phyloP scores from a whole-genome alignment of 2,888 invertebrate genomes.

The Dicycla oo region DNA sequence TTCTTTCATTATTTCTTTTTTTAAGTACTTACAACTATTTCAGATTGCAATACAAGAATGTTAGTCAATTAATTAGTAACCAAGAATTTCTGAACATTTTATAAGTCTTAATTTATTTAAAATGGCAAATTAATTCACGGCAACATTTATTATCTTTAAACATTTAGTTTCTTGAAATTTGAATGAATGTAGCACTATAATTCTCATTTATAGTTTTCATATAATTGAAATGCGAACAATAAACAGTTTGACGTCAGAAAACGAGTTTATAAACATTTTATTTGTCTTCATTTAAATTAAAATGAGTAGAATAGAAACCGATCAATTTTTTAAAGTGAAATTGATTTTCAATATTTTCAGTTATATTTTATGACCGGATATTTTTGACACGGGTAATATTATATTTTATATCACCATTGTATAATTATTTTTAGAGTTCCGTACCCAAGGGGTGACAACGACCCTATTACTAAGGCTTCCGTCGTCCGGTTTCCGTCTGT shows the following conservation, averaged over 20 bases:
- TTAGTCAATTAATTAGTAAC: slow-evolving; percentile 55
- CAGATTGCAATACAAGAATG: slow-evolving; percentile 39
- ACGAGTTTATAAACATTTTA: slow-evolving; percentile 30
- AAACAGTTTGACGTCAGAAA: slow-evolving; percentile 17
- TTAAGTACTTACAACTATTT: slow-evolving; percentile 27
- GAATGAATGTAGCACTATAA: slow-evolving; percentile 18
- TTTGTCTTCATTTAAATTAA: slow-evolving; percentile 25
- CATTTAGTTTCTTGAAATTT: slow-evolving; percentile 25
- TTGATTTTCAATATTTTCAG: slow-evolving; percentile 17
- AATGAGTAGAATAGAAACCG: slow-evolving; percentile 15
- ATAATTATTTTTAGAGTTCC: too few relatives aligned
- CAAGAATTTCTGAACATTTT: slow-evolving; percentile 40
- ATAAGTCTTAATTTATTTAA: slow-evolving; percentile 48
- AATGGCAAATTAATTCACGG: slow-evolving; percentile 54
- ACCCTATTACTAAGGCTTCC: background rate
- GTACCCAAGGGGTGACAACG: background rate
- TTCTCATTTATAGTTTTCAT: slow-evolving; percentile 37
- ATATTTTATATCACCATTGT: too few relatives aligned
- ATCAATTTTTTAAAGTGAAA: slow-evolving; percentile 16
- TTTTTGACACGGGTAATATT: slow-evolving; percentile 5
- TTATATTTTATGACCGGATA: background rate
- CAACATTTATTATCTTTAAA: slow-evolving; percentile 24
- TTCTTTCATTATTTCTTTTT: slow-evolving; percentile 35
- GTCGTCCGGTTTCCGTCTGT: background rate
- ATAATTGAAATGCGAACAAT: slow-evolving; percentile 39